Evolutionary conservation across 2,113 vertebrate species (phyloP).

Genomic region (Genyomyrus donnyi): DNA sequence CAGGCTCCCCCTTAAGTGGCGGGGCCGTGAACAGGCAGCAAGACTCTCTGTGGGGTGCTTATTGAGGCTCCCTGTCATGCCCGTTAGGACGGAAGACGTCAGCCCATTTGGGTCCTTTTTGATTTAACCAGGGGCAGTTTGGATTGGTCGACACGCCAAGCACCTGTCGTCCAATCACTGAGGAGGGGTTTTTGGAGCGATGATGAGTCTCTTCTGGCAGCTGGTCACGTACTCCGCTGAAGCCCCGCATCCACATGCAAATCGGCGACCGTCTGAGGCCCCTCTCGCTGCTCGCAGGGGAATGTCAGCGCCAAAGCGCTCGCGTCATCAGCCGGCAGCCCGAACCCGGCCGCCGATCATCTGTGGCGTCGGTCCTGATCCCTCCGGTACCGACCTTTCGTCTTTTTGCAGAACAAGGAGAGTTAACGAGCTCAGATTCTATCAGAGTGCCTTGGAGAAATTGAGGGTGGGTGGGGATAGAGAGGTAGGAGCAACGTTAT

Average conservation of each 20-base stretch:
- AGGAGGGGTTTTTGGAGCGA: background rate
- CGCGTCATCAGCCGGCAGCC: background rate
- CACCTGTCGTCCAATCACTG: background rate
- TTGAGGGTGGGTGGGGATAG: background rate
- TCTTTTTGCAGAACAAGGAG: slow-evolving; percentile 16
- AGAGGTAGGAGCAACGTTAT: background rate
- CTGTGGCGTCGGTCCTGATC: background rate
- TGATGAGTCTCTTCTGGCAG: background rate
- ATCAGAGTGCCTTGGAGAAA: background rate
- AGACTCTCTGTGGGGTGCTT: background rate
- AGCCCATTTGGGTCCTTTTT: background rate
- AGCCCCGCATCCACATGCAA: background rate
- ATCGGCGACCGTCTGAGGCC: background rate
- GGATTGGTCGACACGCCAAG: background rate
- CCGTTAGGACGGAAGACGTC: background rate
- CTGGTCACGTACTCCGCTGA: background rate
- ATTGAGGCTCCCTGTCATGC: background rate
- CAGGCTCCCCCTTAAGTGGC: background rate
- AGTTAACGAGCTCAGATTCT: background rate
- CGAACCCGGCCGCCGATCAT: background rate
- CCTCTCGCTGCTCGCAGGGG: background rate
- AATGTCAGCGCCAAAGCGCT: background rate
- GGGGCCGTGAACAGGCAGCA: background rate
- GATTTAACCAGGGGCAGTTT: background rate
- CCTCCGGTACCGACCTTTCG: background rate